phyloP scores from a whole-genome alignment of 2,888 invertebrate genomes.

The Dryobota labecula region DNA sequence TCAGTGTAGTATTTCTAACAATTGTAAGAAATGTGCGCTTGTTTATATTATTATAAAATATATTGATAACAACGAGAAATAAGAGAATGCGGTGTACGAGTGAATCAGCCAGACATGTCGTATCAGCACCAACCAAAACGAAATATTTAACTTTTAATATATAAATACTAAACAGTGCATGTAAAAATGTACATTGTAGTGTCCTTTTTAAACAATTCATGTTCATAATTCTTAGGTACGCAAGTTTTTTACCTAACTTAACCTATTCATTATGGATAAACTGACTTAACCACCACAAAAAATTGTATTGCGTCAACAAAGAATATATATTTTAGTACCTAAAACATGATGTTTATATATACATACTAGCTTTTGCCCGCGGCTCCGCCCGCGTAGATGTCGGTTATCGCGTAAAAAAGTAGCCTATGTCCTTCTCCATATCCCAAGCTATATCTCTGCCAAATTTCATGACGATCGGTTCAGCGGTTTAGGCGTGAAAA shows the following conservation, averaged over 20 bases:
- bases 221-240: not conserved
- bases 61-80: conserved; percentile 54
- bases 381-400: no score
- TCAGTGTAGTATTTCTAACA: conserved; percentile 30
- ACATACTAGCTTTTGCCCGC: no score
- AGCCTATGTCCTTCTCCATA: no score
- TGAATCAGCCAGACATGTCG: conserved; percentile 62
- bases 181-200: conserved; percentile 26
- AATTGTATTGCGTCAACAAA: not conserved
- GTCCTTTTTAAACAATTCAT: not conserved
- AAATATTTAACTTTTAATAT: conserved; percentile 59
- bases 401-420: no score
- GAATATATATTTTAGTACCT: not conserved
- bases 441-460: no score
- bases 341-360: conserved; percentile 12
- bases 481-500: no score
- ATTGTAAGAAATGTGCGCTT: conserved; percentile 35
- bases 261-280: no score
- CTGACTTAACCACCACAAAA: not conserved
- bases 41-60: conserved; percentile 61
- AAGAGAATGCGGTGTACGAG: conserved; percentile 37
- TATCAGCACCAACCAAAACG: conserved; percentile 51
- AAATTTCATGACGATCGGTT: no score
- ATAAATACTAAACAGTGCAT: conserved; percentile 26
- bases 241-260: not conserved